Evolutionary conservation across 2,888 invertebrate genomes (phyloP).

Genomic region (Tiliacea aurago): DNA sequence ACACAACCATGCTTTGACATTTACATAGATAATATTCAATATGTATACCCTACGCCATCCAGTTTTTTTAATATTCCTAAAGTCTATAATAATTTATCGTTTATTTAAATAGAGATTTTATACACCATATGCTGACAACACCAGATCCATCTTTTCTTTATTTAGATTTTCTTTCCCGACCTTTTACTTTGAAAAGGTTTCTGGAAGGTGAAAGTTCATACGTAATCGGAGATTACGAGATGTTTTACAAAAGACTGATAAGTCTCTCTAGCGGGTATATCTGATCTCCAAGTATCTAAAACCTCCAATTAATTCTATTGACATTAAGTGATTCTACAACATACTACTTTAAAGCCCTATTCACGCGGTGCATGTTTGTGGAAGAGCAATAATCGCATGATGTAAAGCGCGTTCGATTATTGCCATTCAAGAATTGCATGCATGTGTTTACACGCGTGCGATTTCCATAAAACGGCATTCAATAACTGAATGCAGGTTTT

Average conservation of each 20-base stretch:
- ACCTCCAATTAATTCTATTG: background rate
- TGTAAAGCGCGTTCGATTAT: too few relatives aligned
- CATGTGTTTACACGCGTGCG: too few relatives aligned
- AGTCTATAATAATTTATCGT: background rate
- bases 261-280: too few relatives aligned
- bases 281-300: background rate
- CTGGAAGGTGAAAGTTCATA: conserved; percentile 23
- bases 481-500: too few relatives aligned
- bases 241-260: background rate
- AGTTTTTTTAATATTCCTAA: background rate
- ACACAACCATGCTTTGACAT: too few relatives aligned
- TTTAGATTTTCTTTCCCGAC: conserved; percentile 29
- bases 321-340: background rate
- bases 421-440: too few relatives aligned
- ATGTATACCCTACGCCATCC: too few relatives aligned
- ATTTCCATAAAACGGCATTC: too few relatives aligned
- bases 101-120: conserved; percentile 4
- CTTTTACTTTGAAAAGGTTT: conserved; percentile 22
- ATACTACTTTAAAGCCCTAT: too few relatives aligned
- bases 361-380: too few relatives aligned
- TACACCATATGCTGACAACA: background rate
- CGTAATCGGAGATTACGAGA: background rate
- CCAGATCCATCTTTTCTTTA: conserved; percentile 14
- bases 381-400: too few relatives aligned
- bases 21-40: too few relatives aligned